Evolutionary conservation across 2,888 invertebrate species (phyloP).

Genomic region (Bombylius major): DNA sequence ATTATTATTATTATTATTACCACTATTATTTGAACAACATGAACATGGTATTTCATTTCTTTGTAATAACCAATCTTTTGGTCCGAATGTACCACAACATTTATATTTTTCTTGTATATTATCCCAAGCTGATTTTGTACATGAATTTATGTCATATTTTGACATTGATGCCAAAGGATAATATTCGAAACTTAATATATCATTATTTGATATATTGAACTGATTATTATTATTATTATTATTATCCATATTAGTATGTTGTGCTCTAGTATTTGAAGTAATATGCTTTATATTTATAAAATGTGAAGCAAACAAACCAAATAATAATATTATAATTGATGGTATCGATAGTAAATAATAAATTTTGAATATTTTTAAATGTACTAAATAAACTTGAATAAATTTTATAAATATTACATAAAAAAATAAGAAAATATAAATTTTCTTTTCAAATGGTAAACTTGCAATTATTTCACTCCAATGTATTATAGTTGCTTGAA

Average conservation of each 20-base stretch:
- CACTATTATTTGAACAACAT: not conserved
- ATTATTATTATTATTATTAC: not conserved
- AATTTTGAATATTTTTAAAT: not conserved
- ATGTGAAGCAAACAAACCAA: not conserved
- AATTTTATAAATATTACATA: not conserved
- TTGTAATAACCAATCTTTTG: conserved; percentile 3
- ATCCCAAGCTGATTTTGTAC: conserved; percentile 6
- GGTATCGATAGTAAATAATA: not conserved
- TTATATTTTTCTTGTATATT: conserved; percentile 5
- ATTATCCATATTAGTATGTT: not conserved
- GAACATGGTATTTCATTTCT: conserved; percentile 1
- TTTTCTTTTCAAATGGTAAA: not conserved
- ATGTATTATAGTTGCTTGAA: not conserved
- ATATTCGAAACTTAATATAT: too few relatives aligned
- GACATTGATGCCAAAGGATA: not conserved
- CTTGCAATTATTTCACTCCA: not conserved
- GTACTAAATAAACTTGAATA: not conserved
- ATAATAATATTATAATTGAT: not conserved
- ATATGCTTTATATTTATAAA: not conserved
- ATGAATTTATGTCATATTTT: not conserved
- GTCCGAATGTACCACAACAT: conserved; percentile 3
- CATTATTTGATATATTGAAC: too few relatives aligned
- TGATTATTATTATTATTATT: not conserved
- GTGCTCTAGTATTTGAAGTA: not conserved
- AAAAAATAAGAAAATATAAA: not conserved